Base-by-base conservation (phyloP, 92 coral and sea anemone species). In the Palythoa grandiflora region DNA sequence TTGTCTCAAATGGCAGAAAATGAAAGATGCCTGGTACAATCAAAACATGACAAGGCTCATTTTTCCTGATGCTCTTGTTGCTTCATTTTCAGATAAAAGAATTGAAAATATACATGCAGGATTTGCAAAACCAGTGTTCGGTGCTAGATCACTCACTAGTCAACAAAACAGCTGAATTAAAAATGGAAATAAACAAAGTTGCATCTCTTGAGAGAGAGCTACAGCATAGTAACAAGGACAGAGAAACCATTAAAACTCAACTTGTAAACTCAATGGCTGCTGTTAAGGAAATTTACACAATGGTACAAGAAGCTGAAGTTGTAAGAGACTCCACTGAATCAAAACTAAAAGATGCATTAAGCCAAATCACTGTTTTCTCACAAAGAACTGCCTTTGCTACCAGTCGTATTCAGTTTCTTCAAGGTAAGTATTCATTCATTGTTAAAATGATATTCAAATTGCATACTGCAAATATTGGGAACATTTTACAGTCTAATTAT, bases 321-420 rank as follows among this genome's bases (percentile, higher is more conserved):
- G 83, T 91, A 28, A 38, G 88, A 68, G 53, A 84, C 19, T 35
- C 85, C 15, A 74, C 89, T 39, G 21, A 80, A 35, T 21, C 75
- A 5, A 85, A 85, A 63, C 89, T 96, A 93, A 92, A 89, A 38
- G 95, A 92, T 68, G 93, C 98, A 50, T 84, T 95, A 73, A 71
- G 38, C 35, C 93, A 81, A 74, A 88, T 96, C 35, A 65, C 92
- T 11, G 83, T 91, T 70, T 91, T 92, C 57, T 91, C 96, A 74
- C 96, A 96, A 83, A 87, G 98, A 89, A 78, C 95, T 35, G 91
- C 85, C 59, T 96, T 96, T 95, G 98, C 98, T 83, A 85, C 84
- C 16, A 94, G 96, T 4, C 87, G 98, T 78, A 88, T 96, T 70
- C 91, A 90, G 52, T 95, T 96, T 72, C 90, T 96, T 54, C 93